Conservation (phyloP, 1,140 invertebrate species). For the Wasmannia auropunctata region DNA sequence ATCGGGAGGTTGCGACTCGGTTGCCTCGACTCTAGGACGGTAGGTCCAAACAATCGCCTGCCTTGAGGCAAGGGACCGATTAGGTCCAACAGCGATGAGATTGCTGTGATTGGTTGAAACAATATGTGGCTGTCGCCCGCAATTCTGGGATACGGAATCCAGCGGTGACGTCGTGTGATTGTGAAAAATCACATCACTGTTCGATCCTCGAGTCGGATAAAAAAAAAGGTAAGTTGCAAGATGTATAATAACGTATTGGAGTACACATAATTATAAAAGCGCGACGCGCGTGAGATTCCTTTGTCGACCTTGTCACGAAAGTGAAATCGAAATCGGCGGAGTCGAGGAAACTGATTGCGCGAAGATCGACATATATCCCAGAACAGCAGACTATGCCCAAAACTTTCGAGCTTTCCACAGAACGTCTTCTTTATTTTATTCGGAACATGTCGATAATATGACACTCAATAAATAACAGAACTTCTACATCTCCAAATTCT, state of each 20-base stretch:
- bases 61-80: slow-evolving; percentile 84
- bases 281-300: background rate
- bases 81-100: slow-evolving; percentile 85
- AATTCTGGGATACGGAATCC: slow-evolving; percentile 74
- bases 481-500: slow-evolving; percentile 84
- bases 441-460: slow-evolving; percentile 83
- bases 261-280: slow-evolving; percentile 15
- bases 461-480: slow-evolving; percentile 85
- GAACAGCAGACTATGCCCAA: slow-evolving; percentile 80
- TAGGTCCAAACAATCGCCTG: slow-evolving; percentile 86
- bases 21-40: slow-evolving; percentile 80
- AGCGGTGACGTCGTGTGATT: background rate
- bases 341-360: background rate
- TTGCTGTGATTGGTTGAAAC: slow-evolving; percentile 86
- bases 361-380: slow-evolving; percentile 70
- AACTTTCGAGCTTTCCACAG: slow-evolving; percentile 81
- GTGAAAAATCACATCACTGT: background rate
- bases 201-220: background rate
- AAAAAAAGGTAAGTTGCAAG: background rate
- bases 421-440: slow-evolving; percentile 79
- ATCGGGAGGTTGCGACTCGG: slow-evolving; percentile 54
- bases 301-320: background rate
- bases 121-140: slow-evolving; percentile 83
- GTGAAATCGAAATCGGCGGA: too few relatives aligned
- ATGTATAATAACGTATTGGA: background rate